Evolutionary conservation across 2,888 invertebrate species (phyloP), one percentile per base, ranked within the genome.

Genomic region (Dascillus cervinus): DNA sequence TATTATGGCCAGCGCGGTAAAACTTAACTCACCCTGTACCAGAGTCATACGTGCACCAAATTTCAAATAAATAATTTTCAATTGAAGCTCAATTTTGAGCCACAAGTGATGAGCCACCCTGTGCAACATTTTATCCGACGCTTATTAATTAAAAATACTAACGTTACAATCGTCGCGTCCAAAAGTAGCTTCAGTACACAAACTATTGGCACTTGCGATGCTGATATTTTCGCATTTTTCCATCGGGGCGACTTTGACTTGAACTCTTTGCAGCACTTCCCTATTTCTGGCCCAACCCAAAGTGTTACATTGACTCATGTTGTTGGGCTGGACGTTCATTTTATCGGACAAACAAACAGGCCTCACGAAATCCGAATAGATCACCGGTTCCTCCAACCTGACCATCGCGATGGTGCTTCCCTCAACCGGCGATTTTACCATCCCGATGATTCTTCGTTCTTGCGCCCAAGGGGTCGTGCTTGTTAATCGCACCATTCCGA

Each of bases 401-500:
- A 89, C 74, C 32, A 90, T 63, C 0, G 87, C 88, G 3, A 88
- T 73, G 41, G 85, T 85, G 47, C 88, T 89, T 11, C 90, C 90
- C 61, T 89, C 89, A 0, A 90, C 86, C 0, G 89, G 90, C 1
- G 88, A 88, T 47, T 88, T 86, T 9, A 87, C 79, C 82, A 90
- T 84, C 14, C 89, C 88, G 3, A 89, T 76, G 29, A 88, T 81
- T 32, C 85, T 71, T 27, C 84, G 70, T 46, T 89, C 84, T 57
- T 88, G 89, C 47, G 87, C 85, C 89, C 89, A 89, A 0, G 91
- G 90, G 1, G 88, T 78, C 1, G 80, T 79, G 37, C 85, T 81
- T 22, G 82, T 77, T 22, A 87, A 71, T 24, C 90, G 73, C 0
- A 86, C 77, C 3, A 77, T 73, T 2, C 88, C 89, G 35, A 87